Conservation (phyloP, 2,113 vertebrate genomes). For the Nyctereutes procyonoides region DNA sequence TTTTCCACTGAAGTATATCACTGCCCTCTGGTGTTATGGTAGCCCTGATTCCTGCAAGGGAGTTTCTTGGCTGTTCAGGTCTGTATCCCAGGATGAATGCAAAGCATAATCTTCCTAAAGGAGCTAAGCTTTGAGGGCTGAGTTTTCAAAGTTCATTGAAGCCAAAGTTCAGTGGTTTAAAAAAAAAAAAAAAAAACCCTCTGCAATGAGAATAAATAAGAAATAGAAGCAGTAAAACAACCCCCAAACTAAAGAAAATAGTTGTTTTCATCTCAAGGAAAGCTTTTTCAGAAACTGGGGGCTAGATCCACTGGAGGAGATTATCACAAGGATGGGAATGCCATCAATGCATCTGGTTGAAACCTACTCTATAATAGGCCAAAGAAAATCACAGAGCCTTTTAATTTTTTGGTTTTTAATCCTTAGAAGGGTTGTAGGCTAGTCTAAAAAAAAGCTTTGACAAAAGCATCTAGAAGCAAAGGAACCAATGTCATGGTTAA, state of each 20-base stretch:
- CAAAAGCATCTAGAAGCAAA: slow-evolving; percentile 74
- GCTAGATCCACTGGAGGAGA: neutral
- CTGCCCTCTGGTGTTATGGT: neutral
- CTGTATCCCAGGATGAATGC: neutral
- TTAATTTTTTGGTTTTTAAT: slow-evolving; percentile 77
- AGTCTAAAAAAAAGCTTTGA: slow-evolving; percentile 80
- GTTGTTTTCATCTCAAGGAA: slow-evolving; percentile 53
- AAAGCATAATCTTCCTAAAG: neutral
- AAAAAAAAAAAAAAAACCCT: slow-evolving; percentile 50
- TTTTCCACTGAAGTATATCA: neutral
- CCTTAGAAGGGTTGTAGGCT: slow-evolving; percentile 70
- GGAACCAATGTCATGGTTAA: slow-evolving; percentile 19
- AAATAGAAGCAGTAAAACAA: neutral
- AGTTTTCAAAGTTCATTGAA: neutral
- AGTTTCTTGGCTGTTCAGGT: neutral
- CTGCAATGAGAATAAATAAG: neutral
- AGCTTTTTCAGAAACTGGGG: slow-evolving; percentile 34
- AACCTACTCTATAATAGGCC: slow-evolving; percentile 59
- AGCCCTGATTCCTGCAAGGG: neutral
- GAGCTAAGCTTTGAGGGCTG: slow-evolving; percentile 14
- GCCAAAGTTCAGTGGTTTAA: too few species aligned
- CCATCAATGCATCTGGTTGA: slow-evolving; percentile 73
- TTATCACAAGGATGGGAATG: slow-evolving; percentile 29
- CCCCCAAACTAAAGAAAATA: neutral
- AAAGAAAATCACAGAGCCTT: slow-evolving; percentile 77